phyloP scores from a whole-genome alignment of 2,888 invertebrate species.

The Campopleginae sp. region DNA sequence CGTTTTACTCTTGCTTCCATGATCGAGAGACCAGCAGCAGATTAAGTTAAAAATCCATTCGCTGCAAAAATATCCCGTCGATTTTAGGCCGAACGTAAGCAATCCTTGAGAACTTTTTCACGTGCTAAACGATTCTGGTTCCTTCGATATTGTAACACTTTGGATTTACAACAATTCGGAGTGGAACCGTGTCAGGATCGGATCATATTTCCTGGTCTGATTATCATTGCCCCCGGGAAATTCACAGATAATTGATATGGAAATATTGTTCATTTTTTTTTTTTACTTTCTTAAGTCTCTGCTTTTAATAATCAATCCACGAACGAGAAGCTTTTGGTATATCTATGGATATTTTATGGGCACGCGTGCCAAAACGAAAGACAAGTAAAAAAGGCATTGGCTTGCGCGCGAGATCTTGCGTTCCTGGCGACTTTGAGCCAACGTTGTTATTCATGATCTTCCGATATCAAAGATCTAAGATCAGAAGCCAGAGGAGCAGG shows the following conservation, averaged over 20 bases:
- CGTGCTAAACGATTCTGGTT: too few species aligned
- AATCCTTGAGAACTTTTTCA: too few species aligned
- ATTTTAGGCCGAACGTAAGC: too few species aligned
- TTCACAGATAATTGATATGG: not conserved
- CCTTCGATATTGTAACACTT: too few species aligned
- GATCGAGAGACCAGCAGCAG: constrained; percentile 49
- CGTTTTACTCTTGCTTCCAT: constrained; percentile 31
- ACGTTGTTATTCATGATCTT: constrained; percentile 46
- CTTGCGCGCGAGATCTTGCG: constrained; percentile 26
- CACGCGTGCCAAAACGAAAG: constrained; percentile 4
- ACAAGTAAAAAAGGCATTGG: not conserved
- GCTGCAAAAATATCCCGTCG: not conserved
- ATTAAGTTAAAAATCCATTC: constrained; percentile 31
- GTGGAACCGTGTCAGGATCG: too few species aligned
- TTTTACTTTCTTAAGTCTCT: not conserved
- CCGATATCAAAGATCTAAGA: constrained; percentile 35
- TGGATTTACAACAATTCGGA: too few species aligned
- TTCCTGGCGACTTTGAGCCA: constrained; percentile 37
- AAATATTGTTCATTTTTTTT: not conserved
- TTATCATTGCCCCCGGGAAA: not conserved
- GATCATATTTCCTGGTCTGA: too few species aligned
- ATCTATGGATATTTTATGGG: not conserved
- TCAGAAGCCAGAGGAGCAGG: constrained; percentile 37
- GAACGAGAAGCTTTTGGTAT: not conserved
- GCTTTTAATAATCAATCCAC: not conserved